Evolutionary conservation across 2,888 invertebrate species (phyloP).

Genomic region (Axea sp.): DNA sequence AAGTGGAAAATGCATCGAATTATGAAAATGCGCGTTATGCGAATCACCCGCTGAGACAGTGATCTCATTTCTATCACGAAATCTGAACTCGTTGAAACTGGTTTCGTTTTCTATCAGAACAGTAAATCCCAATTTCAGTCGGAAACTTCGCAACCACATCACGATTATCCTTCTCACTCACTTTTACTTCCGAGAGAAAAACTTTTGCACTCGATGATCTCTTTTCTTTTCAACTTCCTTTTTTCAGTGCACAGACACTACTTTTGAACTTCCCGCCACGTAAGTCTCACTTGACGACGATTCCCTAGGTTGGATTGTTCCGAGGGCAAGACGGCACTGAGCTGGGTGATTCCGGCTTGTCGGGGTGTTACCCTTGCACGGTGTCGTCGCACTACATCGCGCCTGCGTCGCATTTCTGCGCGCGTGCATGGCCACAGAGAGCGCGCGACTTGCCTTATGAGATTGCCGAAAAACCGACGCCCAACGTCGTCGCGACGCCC

Average conservation of each 20-base stretch:
- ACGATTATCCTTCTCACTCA: conserved; percentile 8
- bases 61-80: too few relatives aligned
- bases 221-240: too few relatives aligned
- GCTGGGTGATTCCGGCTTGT: conserved; percentile 67
- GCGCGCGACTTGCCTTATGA: conserved; percentile 59
- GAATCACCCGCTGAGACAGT: too few relatives aligned
- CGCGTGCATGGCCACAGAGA: conserved; percentile 44
- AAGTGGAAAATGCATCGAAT: too few relatives aligned
- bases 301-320: conserved; percentile 15
- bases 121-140: conserved; percentile 11
- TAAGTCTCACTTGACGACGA: not conserved
- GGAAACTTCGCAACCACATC: conserved; percentile 24
- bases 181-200: not conserved
- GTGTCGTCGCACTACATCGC: conserved; percentile 24
- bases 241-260: conserved; percentile 1
- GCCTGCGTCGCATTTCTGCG: conserved; percentile 49
- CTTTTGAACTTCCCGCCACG: conserved; percentile 40
- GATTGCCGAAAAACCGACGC: conserved; percentile 62
- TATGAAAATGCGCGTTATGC: too few relatives aligned
- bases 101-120: conserved; percentile 17
- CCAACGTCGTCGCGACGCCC: conserved; percentile 57
- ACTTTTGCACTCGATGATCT: not conserved
- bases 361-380: conserved; percentile 60
- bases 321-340: conserved; percentile 60
- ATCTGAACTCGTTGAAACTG: too few relatives aligned